Evolutionary conservation across 2,888 invertebrate genomes (phyloP), one percentile per base, ranked within the genome.

Genomic region (Tinea pellionella): DNA sequence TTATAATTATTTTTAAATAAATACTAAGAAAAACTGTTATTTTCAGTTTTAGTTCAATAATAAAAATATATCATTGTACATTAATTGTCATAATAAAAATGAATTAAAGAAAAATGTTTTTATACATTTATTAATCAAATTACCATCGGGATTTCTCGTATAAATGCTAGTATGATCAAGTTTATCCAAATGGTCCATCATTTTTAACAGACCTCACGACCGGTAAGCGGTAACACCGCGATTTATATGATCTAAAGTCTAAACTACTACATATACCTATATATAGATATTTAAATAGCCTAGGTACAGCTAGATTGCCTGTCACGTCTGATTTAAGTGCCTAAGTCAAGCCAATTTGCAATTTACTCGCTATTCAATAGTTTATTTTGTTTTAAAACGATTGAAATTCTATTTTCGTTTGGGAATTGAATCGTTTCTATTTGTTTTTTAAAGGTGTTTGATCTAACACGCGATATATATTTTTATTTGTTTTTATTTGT

Each of bases 121-220:
- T 37, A n/a, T 6, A 6, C 9, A 6, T n/a, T 37, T 37, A 37
- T 37, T 37, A n/a, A 51, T 53, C 2, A 37, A n/a, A 55, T 61
- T 79, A 89, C 89, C 89, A 71, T 89, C 82, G 63, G 81, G 76
- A 64, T 87, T 80, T n/a, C 89, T 85, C 63, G 86, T 89, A 72
- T 92, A 92, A 75, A 92, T 92, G 73, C 90, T 89, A 37, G 92
- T 91, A 70, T 92, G 92, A 66, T 90, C 84, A 53, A 90, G 78
- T 63, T 76, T 71, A 61, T 83, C 81, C 18, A 72, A 66, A 63
- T 75, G 69, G 58, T 73, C 73, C 18, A 53, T 53, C 53, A 24
- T 24, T 9, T 12, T 18, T 11, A 47, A 53, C 53, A 24, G 19
- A 24, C 9, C 18, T 16, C 24, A 24, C 53, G 19, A 24, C 53